Evolutionary conservation across 2,113 vertebrate genomes (phyloP), one percentile per base, ranked within the genome.

Genomic region (Passer domesticus): DNA sequence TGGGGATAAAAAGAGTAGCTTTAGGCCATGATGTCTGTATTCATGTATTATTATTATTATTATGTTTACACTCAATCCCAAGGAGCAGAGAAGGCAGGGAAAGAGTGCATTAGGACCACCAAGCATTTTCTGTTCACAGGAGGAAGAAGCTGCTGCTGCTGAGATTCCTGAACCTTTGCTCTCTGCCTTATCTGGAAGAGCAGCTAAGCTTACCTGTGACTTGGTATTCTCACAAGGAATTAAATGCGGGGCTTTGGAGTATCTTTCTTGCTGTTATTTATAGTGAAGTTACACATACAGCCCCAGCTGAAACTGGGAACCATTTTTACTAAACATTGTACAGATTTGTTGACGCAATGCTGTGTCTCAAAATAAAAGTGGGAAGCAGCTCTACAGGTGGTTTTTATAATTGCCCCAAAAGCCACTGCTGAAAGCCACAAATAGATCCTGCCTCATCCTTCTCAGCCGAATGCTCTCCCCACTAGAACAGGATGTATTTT

Each of bases 401-500:
- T 39, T 91, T 84, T 68, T 67, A 15, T 69, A 55, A 47, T 50
- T 87, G 64, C 50, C 76, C 55, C 55, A 69, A 58, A 88, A 88
- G 66, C 69, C 30, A 30, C 25, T 58, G 62, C 63, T 46, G 58
- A 77, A 73, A 91, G 49, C 64, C 59, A 64, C 64, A 80, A 80
- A 90, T 53, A 92, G 78, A 67, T 83, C 33, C 47, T 28, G 14
- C 78, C 60, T 83, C 87, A 30, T 62, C 24, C 1, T 87, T 91
- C 83, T 66, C 43, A 92, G 31, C 59, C 9, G 30, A 90, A 44
- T 31, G n/a, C 70, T 91, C 27, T 86, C 10, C 1, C 59, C 82
- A 41, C 59, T 47, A 49, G 72, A 89, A 78, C 78, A 91, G 84
- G 46, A 77, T 95, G 55, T 73, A 83, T 85, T 90, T 43, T 24